phyloP scores from a whole-genome alignment of 92 coral and sea anemone genomes.

The Scolanthus callimorphus region DNA sequence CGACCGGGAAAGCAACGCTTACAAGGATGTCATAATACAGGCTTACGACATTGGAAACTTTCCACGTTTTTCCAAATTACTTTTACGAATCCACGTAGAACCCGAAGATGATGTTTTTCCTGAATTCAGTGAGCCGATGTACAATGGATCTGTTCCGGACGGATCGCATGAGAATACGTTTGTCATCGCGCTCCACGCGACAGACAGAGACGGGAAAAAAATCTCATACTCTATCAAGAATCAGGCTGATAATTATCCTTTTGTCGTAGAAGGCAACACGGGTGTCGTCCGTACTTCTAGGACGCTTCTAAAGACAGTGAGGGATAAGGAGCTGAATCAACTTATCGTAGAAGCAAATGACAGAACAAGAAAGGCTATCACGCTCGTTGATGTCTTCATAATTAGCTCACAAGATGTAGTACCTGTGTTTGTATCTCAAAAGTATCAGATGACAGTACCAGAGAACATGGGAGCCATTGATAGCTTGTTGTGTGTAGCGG shows the following conservation, averaged over 20 bases:
- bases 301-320: slow-evolving; percentile 18
- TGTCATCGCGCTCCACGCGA: slow-evolving; percentile 64
- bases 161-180: slow-evolving; percentile 66
- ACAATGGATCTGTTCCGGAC: slow-evolving; percentile 58
- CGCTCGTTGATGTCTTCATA: slow-evolving; percentile 48
- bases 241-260: slow-evolving; percentile 23
- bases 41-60: slow-evolving; percentile 53
- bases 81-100: slow-evolving; percentile 35
- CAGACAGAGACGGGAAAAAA: slow-evolving; percentile 47
- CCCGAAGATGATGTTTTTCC: slow-evolving; percentile 60
- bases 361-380: slow-evolving; percentile 27
- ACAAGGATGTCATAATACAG: slow-evolving; percentile 53
- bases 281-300: slow-evolving; percentile 67
- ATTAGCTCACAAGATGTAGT: slow-evolving; percentile 17
- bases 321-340: slow-evolving; percentile 35
- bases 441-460: slow-evolving; percentile 36
- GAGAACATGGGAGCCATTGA: slow-evolving; percentile 61
- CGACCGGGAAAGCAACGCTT: slow-evolving; percentile 51
- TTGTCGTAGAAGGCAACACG: slow-evolving; percentile 37
- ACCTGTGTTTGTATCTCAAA: slow-evolving; percentile 34
- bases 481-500: slow-evolving; percentile 76
- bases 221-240: slow-evolving; percentile 15
- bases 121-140: slow-evolving; percentile 43
- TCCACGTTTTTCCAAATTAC: slow-evolving; percentile 39
- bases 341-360: slow-evolving; percentile 35